Conservation (phyloP, 2,797 vertebrate genomes). For the Carcharodon carcharias region DNA sequence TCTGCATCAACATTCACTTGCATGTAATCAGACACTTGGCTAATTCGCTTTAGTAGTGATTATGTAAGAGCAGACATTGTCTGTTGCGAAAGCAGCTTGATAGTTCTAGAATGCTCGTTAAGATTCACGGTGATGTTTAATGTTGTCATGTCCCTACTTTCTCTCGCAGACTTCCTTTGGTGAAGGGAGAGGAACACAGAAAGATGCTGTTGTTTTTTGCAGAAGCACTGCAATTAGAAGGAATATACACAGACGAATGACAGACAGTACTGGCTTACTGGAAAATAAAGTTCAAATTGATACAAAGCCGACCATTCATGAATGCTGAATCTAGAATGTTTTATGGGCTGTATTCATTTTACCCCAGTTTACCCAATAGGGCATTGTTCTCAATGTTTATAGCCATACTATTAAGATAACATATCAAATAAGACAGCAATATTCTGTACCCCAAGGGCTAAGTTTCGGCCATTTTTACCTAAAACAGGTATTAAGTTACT, state of each 20-base stretch:
- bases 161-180: background rate
- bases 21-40: background rate
- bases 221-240: background rate
- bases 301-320: background rate
- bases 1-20: background rate
- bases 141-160: background rate
- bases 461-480: background rate
- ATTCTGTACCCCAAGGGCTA: background rate
- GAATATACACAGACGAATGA: background rate
- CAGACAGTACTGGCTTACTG: background rate
- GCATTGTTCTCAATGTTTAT: background rate
- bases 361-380: background rate
- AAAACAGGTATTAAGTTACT: background rate
- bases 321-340: background rate
- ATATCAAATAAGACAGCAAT: background rate
- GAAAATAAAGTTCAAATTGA: background rate
- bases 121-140: background rate
- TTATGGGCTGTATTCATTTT: background rate
- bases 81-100: background rate
- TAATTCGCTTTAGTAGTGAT: constrained; percentile 2
- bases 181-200: background rate
- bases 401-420: no score
- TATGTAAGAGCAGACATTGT: background rate
- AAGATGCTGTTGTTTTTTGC: background rate
- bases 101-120: background rate